phyloP scores from a whole-genome alignment of 2,888 invertebrate genomes.

The Eretmocerus hayati region DNA sequence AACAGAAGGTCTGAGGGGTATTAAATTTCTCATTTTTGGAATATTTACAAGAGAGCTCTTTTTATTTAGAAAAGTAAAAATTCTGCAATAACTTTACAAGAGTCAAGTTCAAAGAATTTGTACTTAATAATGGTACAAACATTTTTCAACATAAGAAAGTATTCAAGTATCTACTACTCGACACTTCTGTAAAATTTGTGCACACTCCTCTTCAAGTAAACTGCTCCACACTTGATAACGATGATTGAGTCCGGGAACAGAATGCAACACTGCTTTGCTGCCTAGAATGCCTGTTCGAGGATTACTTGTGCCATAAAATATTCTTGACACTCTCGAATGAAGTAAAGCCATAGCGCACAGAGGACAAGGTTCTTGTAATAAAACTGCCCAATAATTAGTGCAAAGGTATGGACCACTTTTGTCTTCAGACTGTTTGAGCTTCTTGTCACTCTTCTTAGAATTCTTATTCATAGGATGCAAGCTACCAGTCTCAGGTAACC shows the following conservation, averaged over 20 bases:
- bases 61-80: too few relatives aligned
- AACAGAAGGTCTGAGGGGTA: too few relatives aligned
- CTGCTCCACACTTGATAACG: constrained; percentile 80
- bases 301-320: constrained; percentile 65
- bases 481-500: constrained; percentile 23
- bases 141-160: too few relatives aligned
- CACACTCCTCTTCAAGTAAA: constrained; percentile 49
- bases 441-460: constrained; percentile 17
- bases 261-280: constrained; percentile 68
- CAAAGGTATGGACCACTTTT: constrained; percentile 69
- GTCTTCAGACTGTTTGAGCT: constrained; percentile 33
- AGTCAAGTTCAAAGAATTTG: too few relatives aligned
- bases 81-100: too few relatives aligned
- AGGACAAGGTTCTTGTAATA: constrained; percentile 80
- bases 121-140: too few relatives aligned
- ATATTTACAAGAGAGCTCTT: too few relatives aligned
- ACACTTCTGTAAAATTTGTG: constrained; percentile 11
- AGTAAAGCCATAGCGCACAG: constrained; percentile 95
- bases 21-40: too few relatives aligned
- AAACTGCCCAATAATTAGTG: constrained; percentile 79
- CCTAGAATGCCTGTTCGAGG: constrained; percentile 62
- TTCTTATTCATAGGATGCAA: constrained; percentile 13
- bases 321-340: constrained; percentile 76
- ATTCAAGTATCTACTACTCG: neutral
- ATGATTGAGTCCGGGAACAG: constrained; percentile 77